Evolutionary conservation across 2,888 invertebrate genomes (phyloP).

Genomic region (Rotaria socialis): DNA sequence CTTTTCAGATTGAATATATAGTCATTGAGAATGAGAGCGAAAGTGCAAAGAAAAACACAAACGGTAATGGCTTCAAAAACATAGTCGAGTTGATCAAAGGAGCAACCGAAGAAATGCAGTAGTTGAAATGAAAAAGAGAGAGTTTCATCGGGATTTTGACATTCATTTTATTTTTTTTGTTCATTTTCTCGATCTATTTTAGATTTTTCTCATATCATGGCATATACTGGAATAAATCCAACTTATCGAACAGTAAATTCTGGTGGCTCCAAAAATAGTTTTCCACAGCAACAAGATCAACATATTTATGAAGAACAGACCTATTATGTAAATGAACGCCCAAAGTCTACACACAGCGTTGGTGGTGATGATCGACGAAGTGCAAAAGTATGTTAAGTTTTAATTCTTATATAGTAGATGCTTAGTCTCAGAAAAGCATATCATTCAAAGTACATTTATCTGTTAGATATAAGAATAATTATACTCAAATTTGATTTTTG

Average conservation of each 20-base stretch:
- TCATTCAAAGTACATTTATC: too few species aligned
- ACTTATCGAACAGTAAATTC: background rate
- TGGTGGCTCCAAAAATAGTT: background rate
- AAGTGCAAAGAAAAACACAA: too few species aligned
- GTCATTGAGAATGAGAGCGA: too few species aligned
- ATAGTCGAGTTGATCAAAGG: background rate
- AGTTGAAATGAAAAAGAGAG: background rate
- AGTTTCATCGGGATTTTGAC: background rate
- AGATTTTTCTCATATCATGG: background rate
- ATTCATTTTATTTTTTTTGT: background rate
- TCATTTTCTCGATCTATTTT: background rate
- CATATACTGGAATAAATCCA: background rate
- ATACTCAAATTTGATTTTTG: background rate
- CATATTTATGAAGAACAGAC: background rate
- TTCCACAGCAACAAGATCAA: background rate
- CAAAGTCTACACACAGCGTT: background rate
- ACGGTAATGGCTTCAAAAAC: background rate
- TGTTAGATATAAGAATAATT: too few species aligned
- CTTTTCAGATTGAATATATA: too few species aligned
- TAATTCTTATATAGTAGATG: background rate
- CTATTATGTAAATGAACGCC: background rate
- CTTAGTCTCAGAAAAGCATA: too few species aligned
- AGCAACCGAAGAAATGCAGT: background rate
- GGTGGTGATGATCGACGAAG: background rate
- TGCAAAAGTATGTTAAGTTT: background rate